Evolutionary conservation across 1,140 invertebrate species (phyloP).

Genomic region (Ceratoteleas bidentatus): DNA sequence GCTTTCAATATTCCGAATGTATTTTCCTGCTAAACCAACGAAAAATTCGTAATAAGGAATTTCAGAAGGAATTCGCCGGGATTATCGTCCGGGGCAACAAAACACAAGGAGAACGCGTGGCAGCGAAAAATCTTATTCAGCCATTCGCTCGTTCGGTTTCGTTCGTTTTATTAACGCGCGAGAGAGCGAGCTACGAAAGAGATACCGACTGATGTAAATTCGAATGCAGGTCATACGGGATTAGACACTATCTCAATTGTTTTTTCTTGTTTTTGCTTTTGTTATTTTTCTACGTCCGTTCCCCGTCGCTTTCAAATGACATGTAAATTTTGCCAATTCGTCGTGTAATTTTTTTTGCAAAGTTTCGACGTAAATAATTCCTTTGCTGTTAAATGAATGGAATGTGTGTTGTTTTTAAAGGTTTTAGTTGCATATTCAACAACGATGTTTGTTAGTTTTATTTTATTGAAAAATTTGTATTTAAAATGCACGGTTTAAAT

Average conservation of each 20-base stretch:
- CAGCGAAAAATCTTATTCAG: slow-evolving; percentile 23
- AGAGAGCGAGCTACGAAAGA: slow-evolving; percentile 9
- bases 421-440: slow-evolving; percentile 4
- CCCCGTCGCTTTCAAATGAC: not conserved
- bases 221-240: not conserved
- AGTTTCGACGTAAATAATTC: not conserved
- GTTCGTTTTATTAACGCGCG: slow-evolving; percentile 12
- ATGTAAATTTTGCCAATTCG: not conserved
- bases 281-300: too few species aligned
- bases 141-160: slow-evolving; percentile 4
- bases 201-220: slow-evolving; percentile 10
- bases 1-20: slow-evolving; percentile 48
- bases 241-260: too few species aligned
- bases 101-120: slow-evolving; percentile 10
- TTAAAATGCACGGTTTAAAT: slow-evolving; percentile 16
- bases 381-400: too few species aligned
- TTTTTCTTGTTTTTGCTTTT: too few species aligned
- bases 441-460: slow-evolving; percentile 1
- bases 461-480: slow-evolving; percentile 15
- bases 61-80: slow-evolving; percentile 26
- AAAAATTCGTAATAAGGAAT: slow-evolving; percentile 44
- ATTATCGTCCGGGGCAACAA: slow-evolving; percentile 17
- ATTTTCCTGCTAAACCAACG: slow-evolving; percentile 37
- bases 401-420: too few species aligned
- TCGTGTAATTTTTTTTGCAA: not conserved